A percentile compares a stretch with the other conserved stretches of the same genome.
Conservation (phyloP, 2,888 invertebrate species). For the Zygaena filipendulae region DNA sequence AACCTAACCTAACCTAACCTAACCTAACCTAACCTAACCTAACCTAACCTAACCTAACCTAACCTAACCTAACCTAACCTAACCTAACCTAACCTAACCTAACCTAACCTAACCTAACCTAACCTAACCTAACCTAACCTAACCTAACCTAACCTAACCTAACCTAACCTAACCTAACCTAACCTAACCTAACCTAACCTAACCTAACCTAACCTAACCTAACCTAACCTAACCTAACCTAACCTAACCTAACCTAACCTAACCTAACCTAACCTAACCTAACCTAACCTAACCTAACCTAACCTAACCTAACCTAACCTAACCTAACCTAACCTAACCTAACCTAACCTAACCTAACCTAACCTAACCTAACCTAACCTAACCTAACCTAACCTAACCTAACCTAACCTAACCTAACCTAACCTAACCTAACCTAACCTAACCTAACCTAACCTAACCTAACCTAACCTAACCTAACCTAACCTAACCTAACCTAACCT, state of each 20-base stretch:
- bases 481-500: constrained; percentile 9
- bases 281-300: constrained; percentile 17
- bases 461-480: constrained; percentile 10
- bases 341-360: constrained; percentile 15
- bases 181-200: constrained; percentile 13
- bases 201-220: constrained; percentile 13
- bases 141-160: constrained; percentile 6
- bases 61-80: constrained; percentile 11
- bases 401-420: constrained; percentile 15
- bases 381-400: constrained; percentile 16
- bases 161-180: constrained; percentile 7
- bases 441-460: constrained; percentile 11
- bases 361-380: constrained; percentile 17
- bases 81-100: constrained; percentile 12
- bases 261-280: constrained; percentile 15
- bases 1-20: background rate
- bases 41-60: constrained; percentile 10
- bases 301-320: constrained; percentile 18
- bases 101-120: constrained; percentile 10
- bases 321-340: constrained; percentile 17
- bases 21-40: background rate
- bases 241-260: constrained; percentile 13
- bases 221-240: constrained; percentile 14
- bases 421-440: constrained; percentile 14
- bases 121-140: constrained; percentile 5